Percentiles rank a stretch among this genome's conserved stretches.
phyloP scores from a whole-genome alignment of 2,888 invertebrate species.

The Eupithecia subfuscata region DNA sequence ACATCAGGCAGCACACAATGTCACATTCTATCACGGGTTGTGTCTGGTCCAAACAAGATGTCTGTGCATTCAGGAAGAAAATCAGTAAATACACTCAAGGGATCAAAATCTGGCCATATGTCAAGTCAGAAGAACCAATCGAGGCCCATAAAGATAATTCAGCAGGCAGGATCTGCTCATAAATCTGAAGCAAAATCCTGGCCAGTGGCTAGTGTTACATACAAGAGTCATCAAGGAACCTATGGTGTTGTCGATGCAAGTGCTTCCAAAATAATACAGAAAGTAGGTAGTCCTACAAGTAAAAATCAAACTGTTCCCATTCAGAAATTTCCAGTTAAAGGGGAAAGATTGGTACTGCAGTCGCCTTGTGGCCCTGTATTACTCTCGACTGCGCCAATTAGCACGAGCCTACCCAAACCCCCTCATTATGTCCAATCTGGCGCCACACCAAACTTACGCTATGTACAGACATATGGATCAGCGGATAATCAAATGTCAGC shows the following conservation, averaged over 20 bases:
- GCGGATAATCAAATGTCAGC: constrained; percentile 70
- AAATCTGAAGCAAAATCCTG: constrained; percentile 75
- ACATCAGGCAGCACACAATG: constrained; percentile 75
- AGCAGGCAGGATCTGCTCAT: constrained; percentile 72
- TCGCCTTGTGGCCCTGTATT: constrained; percentile 78
- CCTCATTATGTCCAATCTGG: constrained; percentile 81
- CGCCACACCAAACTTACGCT: constrained; percentile 74
- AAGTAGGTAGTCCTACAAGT: constrained; percentile 76
- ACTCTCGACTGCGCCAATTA: constrained; percentile 73
- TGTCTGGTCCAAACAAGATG: constrained; percentile 79
- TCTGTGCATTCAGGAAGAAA: constrained; percentile 78
- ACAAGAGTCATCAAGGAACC: constrained; percentile 68
- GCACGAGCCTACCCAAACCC: constrained; percentile 71
- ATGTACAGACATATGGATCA: constrained; percentile 74
- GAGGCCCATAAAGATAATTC: constrained; percentile 83
- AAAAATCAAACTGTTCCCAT: constrained; percentile 65
- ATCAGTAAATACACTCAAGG: constrained; percentile 71
- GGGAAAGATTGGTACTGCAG: constrained; percentile 74
- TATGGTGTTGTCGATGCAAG: constrained; percentile 70
- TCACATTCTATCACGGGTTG: constrained; percentile 78
- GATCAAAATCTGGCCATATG: constrained; percentile 70
- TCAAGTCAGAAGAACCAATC: constrained; percentile 74
- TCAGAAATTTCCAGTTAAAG: constrained; percentile 69
- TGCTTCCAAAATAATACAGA: constrained; percentile 76
- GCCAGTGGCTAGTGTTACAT: constrained; percentile 73